phyloP scores from a whole-genome alignment of 2,888 invertebrate genomes.

The Acronicta psi region DNA sequence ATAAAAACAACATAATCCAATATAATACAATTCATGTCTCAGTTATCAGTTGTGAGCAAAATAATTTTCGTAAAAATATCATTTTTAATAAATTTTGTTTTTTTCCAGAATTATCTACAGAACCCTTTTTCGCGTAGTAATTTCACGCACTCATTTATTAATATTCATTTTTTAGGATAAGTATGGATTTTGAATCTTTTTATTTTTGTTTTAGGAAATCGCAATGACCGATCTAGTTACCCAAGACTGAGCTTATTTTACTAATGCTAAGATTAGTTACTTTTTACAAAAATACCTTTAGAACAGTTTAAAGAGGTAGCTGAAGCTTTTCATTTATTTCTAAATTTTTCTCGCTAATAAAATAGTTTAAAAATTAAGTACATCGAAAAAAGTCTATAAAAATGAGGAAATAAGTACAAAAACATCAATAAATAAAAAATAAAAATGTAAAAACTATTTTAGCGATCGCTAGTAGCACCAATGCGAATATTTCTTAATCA shows the following conservation, averaged over 20 bases:
- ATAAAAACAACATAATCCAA: slow-evolving; percentile 26
- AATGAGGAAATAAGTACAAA: slow-evolving; percentile 59
- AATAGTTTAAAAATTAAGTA: slow-evolving; percentile 76
- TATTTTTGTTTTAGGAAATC: slow-evolving; percentile 70
- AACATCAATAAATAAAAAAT: slow-evolving; percentile 55
- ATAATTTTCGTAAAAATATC: slow-evolving; percentile 9
- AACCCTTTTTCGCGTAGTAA: slow-evolving; percentile 22
- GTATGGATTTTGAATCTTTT: slow-evolving; percentile 69
- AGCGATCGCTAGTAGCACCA: slow-evolving; percentile 84
- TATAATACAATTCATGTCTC: slow-evolving; percentile 43
- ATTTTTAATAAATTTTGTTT: slow-evolving; percentile 5
- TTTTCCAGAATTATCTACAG: slow-evolving; percentile 37
- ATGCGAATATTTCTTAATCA: slow-evolving; percentile 69
- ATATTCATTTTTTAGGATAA: slow-evolving; percentile 69
- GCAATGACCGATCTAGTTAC: slow-evolving; percentile 67
- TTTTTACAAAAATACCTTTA: slow-evolving; percentile 84
- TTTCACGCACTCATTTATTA: slow-evolving; percentile 41
- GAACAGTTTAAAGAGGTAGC: slow-evolving; percentile 84
- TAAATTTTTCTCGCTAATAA: slow-evolving; percentile 67
- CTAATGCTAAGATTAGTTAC: slow-evolving; percentile 74
- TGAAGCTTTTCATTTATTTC: slow-evolving; percentile 71
- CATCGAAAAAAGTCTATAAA: slow-evolving; percentile 63
- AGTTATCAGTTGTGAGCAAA: slow-evolving; percentile 39
- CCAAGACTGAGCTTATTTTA: slow-evolving; percentile 61
- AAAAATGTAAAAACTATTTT: slow-evolving; percentile 64